A percentile compares a stretch with the other conserved stretches of the same genome.
phyloP scores from a whole-genome alignment of 2,888 invertebrate genomes.

The Tetramorium bicarinatum region DNA sequence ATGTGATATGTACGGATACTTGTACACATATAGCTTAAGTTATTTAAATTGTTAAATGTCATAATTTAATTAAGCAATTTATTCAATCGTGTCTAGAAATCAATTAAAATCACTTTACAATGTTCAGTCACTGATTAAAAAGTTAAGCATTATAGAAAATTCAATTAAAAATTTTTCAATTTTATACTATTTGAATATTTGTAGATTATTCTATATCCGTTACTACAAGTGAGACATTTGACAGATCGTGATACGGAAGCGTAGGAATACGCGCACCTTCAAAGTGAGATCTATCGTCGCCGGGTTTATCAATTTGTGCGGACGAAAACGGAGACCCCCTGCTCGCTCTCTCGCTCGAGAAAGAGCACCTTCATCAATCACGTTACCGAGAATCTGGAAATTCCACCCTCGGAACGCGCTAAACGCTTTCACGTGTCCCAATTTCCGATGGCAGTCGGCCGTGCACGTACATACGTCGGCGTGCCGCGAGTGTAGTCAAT shows the following conservation, averaged over 20 bases:
- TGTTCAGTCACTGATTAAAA: not conserved
- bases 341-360: slow-evolving; percentile 6
- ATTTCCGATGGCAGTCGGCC: slow-evolving; percentile 63
- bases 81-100: not conserved
- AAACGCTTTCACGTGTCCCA: slow-evolving; percentile 75
- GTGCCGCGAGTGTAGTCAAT: slow-evolving; percentile 72
- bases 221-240: slow-evolving; percentile 8
- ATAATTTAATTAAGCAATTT: not conserved
- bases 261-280: slow-evolving; percentile 27
- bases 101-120: slow-evolving; percentile 2
- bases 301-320: slow-evolving; percentile 45
- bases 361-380: slow-evolving; percentile 58
- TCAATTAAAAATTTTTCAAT: not conserved
- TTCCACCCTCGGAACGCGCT: slow-evolving; percentile 53
- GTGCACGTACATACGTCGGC: slow-evolving; percentile 36
- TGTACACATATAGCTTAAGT: not conserved
- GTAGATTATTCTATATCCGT: slow-evolving; percentile 4
- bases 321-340: slow-evolving; percentile 17
- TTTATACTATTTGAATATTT: not conserved
- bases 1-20: not conserved
- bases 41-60: not conserved
- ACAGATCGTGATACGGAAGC: slow-evolving; percentile 20
- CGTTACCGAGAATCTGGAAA: slow-evolving; percentile 57
- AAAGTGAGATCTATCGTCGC: slow-evolving; percentile 50
- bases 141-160: not conserved